These are phyloP conservation scores for Sebastes diploproa DNA, from an alignment of 2,797 vertebrate species.

Conservation along the genomic window DNA sequence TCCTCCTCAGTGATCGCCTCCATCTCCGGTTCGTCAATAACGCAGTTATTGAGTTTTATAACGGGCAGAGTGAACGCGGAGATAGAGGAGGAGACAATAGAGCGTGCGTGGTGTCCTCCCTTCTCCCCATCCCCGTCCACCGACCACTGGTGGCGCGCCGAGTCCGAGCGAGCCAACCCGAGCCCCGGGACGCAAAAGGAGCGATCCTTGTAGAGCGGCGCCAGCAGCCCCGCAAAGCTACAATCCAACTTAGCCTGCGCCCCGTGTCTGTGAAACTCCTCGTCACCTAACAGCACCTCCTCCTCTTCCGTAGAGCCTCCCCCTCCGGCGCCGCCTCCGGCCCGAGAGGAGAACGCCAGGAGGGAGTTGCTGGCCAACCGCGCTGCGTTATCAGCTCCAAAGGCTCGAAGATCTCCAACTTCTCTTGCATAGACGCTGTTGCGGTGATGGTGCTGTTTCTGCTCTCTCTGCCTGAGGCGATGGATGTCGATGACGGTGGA, in stretches of 20 bases:
- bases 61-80: slow-evolving; percentile 96
- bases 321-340: slow-evolving; percentile 61
- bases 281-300: slow-evolving; percentile 85
- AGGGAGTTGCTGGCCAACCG: slow-evolving; percentile 87
- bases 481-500: slow-evolving; percentile 99
- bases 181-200: slow-evolving; percentile 74
- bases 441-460: slow-evolving; percentile 82
- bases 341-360: slow-evolving; percentile 82
- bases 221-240: slow-evolving; percentile 82
- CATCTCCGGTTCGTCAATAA: slow-evolving; percentile 95
- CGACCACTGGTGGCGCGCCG: slow-evolving; percentile 64
- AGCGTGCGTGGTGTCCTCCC: slow-evolving; percentile 87
- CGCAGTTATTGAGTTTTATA: slow-evolving; percentile 98
- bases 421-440: slow-evolving; percentile 73
- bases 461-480: slow-evolving; percentile 89
- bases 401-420: slow-evolving; percentile 53
- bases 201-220: slow-evolving; percentile 86
- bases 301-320: slow-evolving; percentile 68
- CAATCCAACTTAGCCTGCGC: slow-evolving; percentile 64
- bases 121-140: slow-evolving; percentile 62
- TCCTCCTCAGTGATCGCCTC: slow-evolving; percentile 94
- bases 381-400: slow-evolving; percentile 78
- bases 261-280: slow-evolving; percentile 62
- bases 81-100: slow-evolving; percentile 96
- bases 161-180: slow-evolving; percentile 72